phyloP scores from a whole-genome alignment of 2,113 vertebrate species.

The Lamprotornis superbus region DNA sequence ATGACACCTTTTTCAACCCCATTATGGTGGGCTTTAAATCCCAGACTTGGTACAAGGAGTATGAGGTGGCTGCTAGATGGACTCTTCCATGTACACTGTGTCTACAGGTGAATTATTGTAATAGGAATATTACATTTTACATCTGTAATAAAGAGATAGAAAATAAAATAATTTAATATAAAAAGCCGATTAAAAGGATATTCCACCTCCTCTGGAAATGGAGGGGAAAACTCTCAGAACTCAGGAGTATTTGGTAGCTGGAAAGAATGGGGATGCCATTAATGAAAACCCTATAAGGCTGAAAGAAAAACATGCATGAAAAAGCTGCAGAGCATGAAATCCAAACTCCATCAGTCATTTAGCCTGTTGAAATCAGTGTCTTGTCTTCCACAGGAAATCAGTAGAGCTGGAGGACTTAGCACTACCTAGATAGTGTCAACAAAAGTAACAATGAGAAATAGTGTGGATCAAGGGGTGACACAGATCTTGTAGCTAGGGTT shows the following conservation, averaged over 20 bases:
- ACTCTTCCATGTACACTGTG: not conserved
- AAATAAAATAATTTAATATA: not conserved
- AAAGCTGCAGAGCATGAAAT: not conserved
- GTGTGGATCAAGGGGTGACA: not conserved
- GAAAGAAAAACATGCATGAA: not conserved
- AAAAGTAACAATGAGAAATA: not conserved
- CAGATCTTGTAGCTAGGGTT: not conserved
- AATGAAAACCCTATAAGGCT: not conserved
- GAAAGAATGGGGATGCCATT: not conserved
- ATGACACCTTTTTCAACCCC: not conserved
- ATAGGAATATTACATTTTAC: not conserved
- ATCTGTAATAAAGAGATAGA: not conserved
- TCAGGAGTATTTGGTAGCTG: not conserved
- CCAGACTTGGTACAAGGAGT: not conserved
- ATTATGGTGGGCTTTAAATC: not conserved
- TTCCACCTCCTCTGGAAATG: not conserved
- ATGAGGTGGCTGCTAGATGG: not conserved
- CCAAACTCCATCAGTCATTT: not conserved
- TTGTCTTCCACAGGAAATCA: not conserved
- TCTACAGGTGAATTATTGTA: not conserved
- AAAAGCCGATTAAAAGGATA: not conserved
- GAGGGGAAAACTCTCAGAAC: not conserved
- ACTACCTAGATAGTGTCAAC: not conserved
- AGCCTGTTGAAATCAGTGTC: not conserved
- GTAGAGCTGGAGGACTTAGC: not conserved